Evolutionary conservation across 64 coral and sea anemone genomes (phyloP).

Genomic region (Montipora efflorescens): DNA sequence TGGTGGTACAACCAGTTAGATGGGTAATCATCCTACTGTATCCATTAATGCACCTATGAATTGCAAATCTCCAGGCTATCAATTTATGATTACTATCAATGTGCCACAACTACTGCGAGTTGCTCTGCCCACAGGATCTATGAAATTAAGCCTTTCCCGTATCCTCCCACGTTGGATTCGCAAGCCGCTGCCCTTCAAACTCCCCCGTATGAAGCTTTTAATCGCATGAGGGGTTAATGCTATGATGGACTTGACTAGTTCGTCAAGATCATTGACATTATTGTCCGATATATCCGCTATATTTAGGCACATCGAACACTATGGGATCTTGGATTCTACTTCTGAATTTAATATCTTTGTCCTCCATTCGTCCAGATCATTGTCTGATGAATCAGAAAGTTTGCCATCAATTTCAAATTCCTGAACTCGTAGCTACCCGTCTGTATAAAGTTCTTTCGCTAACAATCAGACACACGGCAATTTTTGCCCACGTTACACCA

Average conservation of each 20-base stretch:
- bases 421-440: background rate
- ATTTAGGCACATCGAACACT: slow-evolving; percentile 21
- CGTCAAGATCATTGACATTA: slow-evolving; percentile 40
- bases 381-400: slow-evolving; percentile 47
- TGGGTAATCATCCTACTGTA: slow-evolving; percentile 47
- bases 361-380: slow-evolving; percentile 38
- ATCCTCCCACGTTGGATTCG: slow-evolving; percentile 46
- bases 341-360: slow-evolving; percentile 30
- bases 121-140: slow-evolving; percentile 66
- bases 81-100: slow-evolving; percentile 74
- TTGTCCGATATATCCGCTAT: slow-evolving; percentile 38
- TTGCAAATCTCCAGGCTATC: slow-evolving; percentile 46
- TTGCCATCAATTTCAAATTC: slow-evolving; percentile 39
- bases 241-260: slow-evolving; percentile 27
- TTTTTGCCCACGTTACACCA: slow-evolving; percentile 35
- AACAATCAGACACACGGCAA: slow-evolving; percentile 43
- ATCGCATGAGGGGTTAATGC: slow-evolving; percentile 55
- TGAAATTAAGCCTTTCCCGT: slow-evolving; percentile 37
- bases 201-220: slow-evolving; percentile 39
- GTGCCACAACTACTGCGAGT: slow-evolving; percentile 62
- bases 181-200: slow-evolving; percentile 33
- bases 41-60: slow-evolving; percentile 48
- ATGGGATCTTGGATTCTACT: slow-evolving; percentile 27
- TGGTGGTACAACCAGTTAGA: slow-evolving; percentile 30
- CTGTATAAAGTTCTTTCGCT: slow-evolving; percentile 68